Evolutionary conservation across 2,797 vertebrate species (phyloP).

Genomic region (Artibeus jamaicensis): DNA sequence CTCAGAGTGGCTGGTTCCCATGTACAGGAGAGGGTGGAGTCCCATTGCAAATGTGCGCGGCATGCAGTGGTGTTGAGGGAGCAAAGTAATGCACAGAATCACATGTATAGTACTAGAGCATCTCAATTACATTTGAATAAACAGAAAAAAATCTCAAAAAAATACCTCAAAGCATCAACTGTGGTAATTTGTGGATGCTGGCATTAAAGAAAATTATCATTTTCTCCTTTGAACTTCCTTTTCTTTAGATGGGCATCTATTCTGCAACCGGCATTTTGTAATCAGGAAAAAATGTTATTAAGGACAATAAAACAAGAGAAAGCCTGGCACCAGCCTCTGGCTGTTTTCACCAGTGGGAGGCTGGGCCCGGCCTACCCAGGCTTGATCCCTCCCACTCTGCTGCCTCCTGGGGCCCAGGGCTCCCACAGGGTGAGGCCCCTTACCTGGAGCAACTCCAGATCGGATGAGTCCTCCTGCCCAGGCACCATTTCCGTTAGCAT

Average conservation of each 20-base stretch:
- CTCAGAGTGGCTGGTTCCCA: not conserved
- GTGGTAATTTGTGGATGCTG: not conserved
- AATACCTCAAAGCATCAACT: not conserved
- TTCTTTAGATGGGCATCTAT: not conserved
- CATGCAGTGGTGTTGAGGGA: not conserved
- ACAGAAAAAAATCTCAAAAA: not conserved
- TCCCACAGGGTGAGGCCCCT: constrained; percentile 45
- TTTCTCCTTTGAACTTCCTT: not conserved
- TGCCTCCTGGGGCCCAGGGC: fast-evolving
- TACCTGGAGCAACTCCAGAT: constrained; percentile 96
- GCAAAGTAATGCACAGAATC: not conserved
- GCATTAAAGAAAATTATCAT: not conserved
- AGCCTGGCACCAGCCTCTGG: not conserved
- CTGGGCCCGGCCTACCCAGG: not conserved
- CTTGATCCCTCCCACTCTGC: not conserved
- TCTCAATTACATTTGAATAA: not conserved
- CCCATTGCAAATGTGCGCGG: not conserved
- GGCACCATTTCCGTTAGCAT: constrained; percentile 99
- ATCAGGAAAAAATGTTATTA: not conserved
- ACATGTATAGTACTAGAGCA: fast-evolving
- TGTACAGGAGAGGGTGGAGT: not conserved
- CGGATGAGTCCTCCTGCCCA: constrained; percentile 95
- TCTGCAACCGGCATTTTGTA: not conserved
- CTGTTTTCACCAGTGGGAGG: fast-evolving
- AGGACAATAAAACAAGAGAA: not conserved